Evolutionary conservation across 1,140 invertebrate species (phyloP).

Genomic region (Adoxophyes honmai): DNA sequence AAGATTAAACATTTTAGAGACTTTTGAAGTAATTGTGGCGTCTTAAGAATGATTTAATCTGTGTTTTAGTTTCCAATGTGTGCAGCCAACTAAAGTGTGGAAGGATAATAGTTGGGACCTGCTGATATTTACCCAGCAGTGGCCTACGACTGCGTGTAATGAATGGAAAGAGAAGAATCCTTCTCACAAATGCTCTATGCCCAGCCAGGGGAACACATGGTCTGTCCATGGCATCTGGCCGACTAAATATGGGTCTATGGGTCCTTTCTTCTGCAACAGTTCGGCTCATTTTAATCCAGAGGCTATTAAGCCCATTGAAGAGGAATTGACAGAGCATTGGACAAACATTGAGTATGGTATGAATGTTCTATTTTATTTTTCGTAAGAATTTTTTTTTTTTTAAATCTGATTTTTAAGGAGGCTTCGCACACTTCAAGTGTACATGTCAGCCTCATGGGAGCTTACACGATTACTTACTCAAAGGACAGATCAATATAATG

Average conservation of each 20-base stretch:
- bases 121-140: conserved; percentile 88
- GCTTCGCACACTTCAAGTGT: no score
- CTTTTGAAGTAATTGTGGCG: no score
- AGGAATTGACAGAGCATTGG: conserved; percentile 83
- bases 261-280: conserved; percentile 83
- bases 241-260: conserved; percentile 81
- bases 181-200: conserved; percentile 81
- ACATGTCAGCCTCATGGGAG: no score
- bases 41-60: no score
- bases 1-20: no score
- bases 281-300: conserved; percentile 81
- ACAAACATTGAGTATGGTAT: conserved; percentile 82
- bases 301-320: conserved; percentile 78
- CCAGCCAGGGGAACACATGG: conserved; percentile 81
- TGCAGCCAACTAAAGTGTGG: conserved; percentile 17
- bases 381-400: no score
- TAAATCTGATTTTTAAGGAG: no score
- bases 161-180: conserved; percentile 81
- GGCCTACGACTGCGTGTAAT: conserved; percentile 87
- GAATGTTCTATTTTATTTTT: background rate
- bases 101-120: conserved; percentile 80
- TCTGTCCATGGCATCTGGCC: conserved; percentile 92
- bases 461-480: no score
- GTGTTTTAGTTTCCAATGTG: conserved; percentile 28
- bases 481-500: no score